These are phyloP conservation scores for Fregata magnificens DNA, from an alignment of 2,113 vertebrate species.

Conservation along the genomic window DNA sequence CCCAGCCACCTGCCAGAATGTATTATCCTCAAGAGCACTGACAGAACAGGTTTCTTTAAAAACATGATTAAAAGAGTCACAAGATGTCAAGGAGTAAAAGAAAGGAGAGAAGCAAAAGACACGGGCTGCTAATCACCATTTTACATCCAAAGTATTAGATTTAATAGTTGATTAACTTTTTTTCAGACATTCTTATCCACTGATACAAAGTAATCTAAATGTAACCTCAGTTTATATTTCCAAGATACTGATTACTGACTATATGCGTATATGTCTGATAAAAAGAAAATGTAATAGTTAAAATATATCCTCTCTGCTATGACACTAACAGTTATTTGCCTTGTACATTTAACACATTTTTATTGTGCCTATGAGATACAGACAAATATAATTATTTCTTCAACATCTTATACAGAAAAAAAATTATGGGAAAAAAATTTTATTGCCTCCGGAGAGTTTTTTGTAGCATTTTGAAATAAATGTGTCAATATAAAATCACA, in stretches of 20 bases:
- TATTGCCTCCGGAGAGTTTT: accelerated
- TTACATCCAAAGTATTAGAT: not conserved
- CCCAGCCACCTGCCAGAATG: not conserved
- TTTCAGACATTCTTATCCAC: not conserved
- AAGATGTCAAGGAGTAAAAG: conserved; percentile 2
- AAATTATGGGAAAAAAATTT: too few species aligned
- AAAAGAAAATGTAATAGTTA: not conserved
- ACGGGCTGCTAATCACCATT: not conserved
- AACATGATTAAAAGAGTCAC: not conserved
- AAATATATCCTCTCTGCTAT: not conserved
- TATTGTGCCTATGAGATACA: not conserved
- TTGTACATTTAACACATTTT: not conserved
- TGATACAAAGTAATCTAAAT: not conserved
- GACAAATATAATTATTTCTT: not conserved
- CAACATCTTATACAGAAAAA: not conserved
- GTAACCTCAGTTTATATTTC: not conserved
- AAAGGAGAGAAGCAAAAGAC: not conserved
- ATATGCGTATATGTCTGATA: not conserved
- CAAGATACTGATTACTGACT: not conserved
- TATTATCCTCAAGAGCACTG: not conserved
- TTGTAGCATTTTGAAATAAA: not conserved
- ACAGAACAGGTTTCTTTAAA: conserved; percentile 14
- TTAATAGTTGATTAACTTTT: not conserved
- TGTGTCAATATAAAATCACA: not conserved
- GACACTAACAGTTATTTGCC: not conserved